A percentile compares a stretch with the other conserved stretches of the same genome.
Conservation (phyloP, 2,113 vertebrate genomes). For the Lanius collurio region DNA sequence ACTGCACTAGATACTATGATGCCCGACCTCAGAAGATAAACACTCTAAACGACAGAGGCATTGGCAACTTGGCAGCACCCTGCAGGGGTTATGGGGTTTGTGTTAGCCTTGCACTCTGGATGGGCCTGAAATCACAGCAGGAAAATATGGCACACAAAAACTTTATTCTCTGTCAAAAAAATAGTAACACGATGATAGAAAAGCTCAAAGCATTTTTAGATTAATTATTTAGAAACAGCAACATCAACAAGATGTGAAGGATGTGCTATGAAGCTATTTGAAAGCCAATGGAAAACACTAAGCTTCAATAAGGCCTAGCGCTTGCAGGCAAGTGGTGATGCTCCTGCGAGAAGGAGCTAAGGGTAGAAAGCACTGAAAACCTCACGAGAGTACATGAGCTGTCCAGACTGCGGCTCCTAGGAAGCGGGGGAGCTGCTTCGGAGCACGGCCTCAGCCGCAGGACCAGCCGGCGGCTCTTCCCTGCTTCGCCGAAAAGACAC, state of each 20-base stretch:
- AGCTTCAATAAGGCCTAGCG: background rate
- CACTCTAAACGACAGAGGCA: background rate
- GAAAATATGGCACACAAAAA: fast-evolving
- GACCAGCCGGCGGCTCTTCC: background rate
- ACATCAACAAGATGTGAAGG: no score
- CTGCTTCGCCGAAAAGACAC: background rate
- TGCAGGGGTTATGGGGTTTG: fast-evolving
- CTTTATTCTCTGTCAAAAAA: background rate
- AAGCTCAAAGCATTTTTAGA: background rate
- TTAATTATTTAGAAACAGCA: background rate
- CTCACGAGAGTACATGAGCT: fast-evolving
- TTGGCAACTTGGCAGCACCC: background rate
- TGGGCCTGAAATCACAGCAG: background rate
- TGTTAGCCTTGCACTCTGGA: fast-evolving
- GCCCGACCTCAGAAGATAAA: background rate
- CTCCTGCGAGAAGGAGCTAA: background rate
- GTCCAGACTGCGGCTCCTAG: no score
- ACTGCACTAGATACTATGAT: background rate
- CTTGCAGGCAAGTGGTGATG: fast-evolving
- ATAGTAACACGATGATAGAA: fast-evolving
- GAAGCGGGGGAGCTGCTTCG: fast-evolving
- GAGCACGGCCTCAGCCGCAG: background rate
- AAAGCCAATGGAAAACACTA: fast-evolving
- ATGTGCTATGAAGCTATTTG: background rate
- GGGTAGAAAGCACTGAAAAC: fast-evolving